phyloP scores from a whole-genome alignment of 2,113 vertebrate species.

The Phainopepla nitens region DNA sequence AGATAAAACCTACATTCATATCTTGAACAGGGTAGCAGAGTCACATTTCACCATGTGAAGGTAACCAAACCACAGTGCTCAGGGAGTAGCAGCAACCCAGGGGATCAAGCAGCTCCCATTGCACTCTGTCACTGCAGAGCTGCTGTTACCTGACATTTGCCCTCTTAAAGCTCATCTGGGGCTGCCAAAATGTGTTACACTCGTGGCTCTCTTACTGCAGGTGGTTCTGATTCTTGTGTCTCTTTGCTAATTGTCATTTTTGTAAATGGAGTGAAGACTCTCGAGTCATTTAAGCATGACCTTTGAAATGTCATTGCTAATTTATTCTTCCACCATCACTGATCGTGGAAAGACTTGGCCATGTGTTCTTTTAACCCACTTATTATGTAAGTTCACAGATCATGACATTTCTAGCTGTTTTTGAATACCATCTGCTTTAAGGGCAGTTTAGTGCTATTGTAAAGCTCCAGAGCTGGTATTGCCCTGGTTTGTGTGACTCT shows the following conservation, averaged over 20 bases:
- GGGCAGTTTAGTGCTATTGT: background rate
- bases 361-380: background rate
- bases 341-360: background rate
- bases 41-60: background rate
- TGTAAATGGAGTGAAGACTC: background rate
- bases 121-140: accelerated
- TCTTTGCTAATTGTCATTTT: background rate
- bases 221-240: background rate
- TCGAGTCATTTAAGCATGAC: accelerated
- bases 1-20: background rate
- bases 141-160: background rate
- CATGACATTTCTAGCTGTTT: background rate
- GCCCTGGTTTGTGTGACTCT: background rate
- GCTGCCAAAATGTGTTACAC: background rate
- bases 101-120: background rate
- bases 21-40: background rate
- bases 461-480: background rate
- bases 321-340: background rate
- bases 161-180: background rate
- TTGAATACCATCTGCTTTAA: background rate
- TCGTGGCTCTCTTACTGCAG: accelerated
- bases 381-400: background rate
- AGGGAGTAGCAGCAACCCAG: no score
- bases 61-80: background rate
- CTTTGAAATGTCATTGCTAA: background rate